Base-by-base conservation (phyloP, 2,797 vertebrate genomes). In the Todus mexicanus region DNA sequence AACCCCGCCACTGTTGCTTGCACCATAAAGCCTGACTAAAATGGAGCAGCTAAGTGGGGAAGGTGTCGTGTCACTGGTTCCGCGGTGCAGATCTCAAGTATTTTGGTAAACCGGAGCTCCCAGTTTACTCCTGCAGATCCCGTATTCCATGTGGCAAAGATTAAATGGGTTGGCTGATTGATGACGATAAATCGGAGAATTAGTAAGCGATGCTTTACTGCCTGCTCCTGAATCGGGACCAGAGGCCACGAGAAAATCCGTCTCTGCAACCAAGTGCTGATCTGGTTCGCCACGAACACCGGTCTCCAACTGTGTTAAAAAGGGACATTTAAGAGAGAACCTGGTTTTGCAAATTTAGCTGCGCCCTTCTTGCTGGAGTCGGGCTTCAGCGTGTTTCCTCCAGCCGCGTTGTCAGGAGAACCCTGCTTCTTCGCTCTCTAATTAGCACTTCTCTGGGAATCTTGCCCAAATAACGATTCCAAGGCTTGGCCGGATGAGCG, bases 231-330 rank as follows among this genome's bases (percentile, higher is more conserved):
- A 63, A 51, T 51, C 10, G 5, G 2, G 12, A 74, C 35, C 45
- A 61, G 61, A 77, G 69, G 47, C 70, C 18, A 15, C 6, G 53
- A 43, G 54, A 69, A 85, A 81, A 15, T 10, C 7, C 9, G 3
- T 59, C 27, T 63, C 63, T 93, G 57, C n/a, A 72, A 22, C 17
- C 17, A 11, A 10, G 15, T 37, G 14, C 17, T 54, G 50, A 8
- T 33, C 25, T 63, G 69, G 11, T 47, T 68, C 10, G 1, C 35
- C 38, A 25, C 33, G 27, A 42, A 6, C 37, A 2, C 0, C 0
- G 29, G 5, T 79, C n/a, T 73, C 38, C 33, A 48, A 20, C 60
- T 38, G 11, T 45, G n/a, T 54, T 69, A 42, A 68, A 50, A 2
- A 5, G 17, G 18, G 35, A 57, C 4, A 14, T 40, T 37, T 42